phyloP scores from a whole-genome alignment of 2,113 vertebrate species.

The Anser cygnoides region DNA sequence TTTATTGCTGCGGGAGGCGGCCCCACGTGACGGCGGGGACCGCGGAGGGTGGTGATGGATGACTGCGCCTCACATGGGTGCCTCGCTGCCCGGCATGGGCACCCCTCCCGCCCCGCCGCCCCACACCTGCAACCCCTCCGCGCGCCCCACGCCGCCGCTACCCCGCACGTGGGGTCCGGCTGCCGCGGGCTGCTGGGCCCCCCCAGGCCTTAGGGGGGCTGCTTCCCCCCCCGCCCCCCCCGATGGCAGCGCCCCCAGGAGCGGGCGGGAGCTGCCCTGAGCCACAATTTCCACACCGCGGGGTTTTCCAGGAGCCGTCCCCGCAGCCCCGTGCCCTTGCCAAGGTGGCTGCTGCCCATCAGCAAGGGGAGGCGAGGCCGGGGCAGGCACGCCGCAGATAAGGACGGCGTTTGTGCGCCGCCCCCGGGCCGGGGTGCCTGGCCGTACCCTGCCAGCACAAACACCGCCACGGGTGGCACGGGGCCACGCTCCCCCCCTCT shows the following conservation, averaged over 20 bases:
- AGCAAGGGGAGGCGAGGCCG: background rate
- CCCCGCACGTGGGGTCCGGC: no score
- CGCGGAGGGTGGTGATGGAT: constrained; percentile 33
- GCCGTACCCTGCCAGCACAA: no score
- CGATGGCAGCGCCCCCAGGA: background rate
- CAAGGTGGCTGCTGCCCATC: background rate
- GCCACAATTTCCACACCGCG: background rate
- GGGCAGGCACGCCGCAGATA: background rate
- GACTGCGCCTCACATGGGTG: constrained; percentile 48
- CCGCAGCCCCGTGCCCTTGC: no score
- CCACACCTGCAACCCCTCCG: background rate
- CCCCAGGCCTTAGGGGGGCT: background rate
- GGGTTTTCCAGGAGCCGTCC: background rate
- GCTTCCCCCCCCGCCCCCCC: background rate
- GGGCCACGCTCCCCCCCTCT: background rate
- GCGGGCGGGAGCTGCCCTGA: background rate
- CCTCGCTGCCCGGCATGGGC: background rate
- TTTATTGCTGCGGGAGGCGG: constrained; percentile 34
- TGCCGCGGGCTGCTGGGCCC: no score
- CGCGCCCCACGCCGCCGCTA: no score
- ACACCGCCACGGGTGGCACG: background rate
- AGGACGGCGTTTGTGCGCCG: background rate
- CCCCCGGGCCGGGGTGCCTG: background rate
- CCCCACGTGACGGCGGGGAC: background rate
- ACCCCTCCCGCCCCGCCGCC: background rate